Evolutionary conservation across 2,113 vertebrate genomes (phyloP).

Genomic region (Climacteris rufus): DNA sequence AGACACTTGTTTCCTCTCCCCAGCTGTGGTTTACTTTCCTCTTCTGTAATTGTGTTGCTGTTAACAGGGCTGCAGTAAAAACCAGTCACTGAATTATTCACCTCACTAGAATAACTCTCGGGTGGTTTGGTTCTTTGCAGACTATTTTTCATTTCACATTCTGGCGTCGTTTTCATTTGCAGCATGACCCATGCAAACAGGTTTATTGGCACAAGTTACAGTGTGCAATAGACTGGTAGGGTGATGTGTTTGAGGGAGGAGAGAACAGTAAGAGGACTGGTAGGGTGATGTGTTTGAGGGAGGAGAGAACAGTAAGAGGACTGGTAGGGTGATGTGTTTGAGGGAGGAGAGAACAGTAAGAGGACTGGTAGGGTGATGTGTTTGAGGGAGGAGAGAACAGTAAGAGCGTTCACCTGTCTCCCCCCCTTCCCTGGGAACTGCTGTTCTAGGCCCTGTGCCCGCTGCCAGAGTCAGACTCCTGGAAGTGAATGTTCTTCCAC

Average conservation of each 20-base stretch:
- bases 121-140: neutral
- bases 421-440: neutral
- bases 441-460: neutral
- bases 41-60: neutral
- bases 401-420: neutral
- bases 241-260: neutral
- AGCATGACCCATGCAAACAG: neutral
- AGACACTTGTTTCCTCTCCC: neutral
- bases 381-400: neutral
- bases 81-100: neutral
- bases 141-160: neutral
- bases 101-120: neutral
- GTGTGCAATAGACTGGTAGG: neutral
- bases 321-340: neutral
- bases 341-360: too few relatives aligned
- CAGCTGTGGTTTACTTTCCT: neutral
- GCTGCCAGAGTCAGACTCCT: neutral
- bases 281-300: neutral
- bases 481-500: neutral
- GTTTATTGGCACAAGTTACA: neutral
- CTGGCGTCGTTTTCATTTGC: neutral
- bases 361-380: too few relatives aligned
- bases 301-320: too few relatives aligned
- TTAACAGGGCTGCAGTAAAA: neutral
- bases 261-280: neutral